These are phyloP conservation scores for Manis crassicaudata DNA, from an alignment of 2,797 vertebrate species.

Conservation along the genomic window DNA sequence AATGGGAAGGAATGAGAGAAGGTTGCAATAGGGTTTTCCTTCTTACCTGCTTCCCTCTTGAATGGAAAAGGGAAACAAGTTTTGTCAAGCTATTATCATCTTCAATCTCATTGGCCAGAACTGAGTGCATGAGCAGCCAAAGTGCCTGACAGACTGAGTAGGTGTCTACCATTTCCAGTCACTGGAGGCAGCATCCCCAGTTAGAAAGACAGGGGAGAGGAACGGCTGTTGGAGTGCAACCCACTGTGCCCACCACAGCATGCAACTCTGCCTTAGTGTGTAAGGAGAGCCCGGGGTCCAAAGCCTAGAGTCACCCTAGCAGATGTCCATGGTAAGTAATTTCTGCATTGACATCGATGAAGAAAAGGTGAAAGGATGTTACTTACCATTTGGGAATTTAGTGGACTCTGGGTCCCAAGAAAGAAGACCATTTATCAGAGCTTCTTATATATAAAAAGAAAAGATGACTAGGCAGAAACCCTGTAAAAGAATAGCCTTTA, in stretches of 20 bases:
- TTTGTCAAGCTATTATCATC: background rate
- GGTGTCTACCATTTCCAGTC: background rate
- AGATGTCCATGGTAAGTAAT: background rate
- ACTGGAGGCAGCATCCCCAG: background rate
- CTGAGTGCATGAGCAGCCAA: accelerated
- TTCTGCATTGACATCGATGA: background rate
- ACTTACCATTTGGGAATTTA: background rate
- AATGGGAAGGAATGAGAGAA: background rate
- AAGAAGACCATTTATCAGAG: background rate
- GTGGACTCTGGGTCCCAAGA: background rate
- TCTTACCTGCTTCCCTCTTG: background rate
- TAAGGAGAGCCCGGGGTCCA: background rate
- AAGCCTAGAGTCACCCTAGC: background rate
- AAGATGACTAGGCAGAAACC: background rate
- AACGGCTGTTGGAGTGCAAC: background rate
- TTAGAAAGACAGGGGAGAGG: background rate
- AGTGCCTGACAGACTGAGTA: background rate
- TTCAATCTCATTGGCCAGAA: background rate
- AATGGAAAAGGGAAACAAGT: background rate
- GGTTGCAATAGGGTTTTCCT: background rate
- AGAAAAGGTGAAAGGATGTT: background rate
- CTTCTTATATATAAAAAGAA: background rate
- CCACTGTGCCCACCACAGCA: background rate
- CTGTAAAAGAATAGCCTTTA: background rate
- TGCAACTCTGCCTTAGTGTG: background rate